Evolutionary conservation across 2,113 vertebrate species (phyloP), one percentile per base, ranked within the genome.

Genomic region (Salvelinus namaycush): DNA sequence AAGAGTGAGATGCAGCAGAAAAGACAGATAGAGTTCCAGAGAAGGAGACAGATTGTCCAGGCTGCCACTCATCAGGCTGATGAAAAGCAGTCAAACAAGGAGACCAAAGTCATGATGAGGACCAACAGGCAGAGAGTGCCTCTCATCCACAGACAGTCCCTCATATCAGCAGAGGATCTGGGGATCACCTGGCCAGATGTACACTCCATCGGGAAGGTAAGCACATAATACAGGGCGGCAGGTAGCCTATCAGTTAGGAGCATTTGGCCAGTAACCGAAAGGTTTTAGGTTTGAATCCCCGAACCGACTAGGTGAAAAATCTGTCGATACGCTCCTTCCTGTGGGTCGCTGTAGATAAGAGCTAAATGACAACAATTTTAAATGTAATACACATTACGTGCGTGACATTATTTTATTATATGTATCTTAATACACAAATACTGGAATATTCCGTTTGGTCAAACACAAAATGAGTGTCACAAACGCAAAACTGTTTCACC

Each of bases 131-230:
- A 54, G 7, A 75, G 62, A 57, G 70, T 48, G 44, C 6, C 22
- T 26, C 67, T 39, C 3, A 60, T 83, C 5, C 59, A 80, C 34
- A 80, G 81, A 34, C 81, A 78, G 26, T 80, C 81, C 9, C 31
- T 83, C 49, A 72, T 83, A 14, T 71, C 62, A 27, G 67, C 77
- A 39, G 54, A 77, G 31, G 81, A 83, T 22, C 64, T 83, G 1
- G 77, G 78, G 3, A 83, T 80, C 48, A 74, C 60, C 16, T 80
- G 78, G 81, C 81, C 81, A 5, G 75, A 79, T 6, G n/a, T 80
- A 18, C 49, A 20, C 9, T 76, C 81, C 16, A 20, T 59, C 24
- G 70, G 68, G 60, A 26, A 70, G 74, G 77, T 76, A 11, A 75
- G 73, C 48, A 20, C 31, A 44, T 44, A 44, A 11, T 12, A 44